These are phyloP conservation scores for Sminthopsis crassicaudata DNA, from an alignment of 2,113 vertebrate species.

Conservation along the genomic window DNA sequence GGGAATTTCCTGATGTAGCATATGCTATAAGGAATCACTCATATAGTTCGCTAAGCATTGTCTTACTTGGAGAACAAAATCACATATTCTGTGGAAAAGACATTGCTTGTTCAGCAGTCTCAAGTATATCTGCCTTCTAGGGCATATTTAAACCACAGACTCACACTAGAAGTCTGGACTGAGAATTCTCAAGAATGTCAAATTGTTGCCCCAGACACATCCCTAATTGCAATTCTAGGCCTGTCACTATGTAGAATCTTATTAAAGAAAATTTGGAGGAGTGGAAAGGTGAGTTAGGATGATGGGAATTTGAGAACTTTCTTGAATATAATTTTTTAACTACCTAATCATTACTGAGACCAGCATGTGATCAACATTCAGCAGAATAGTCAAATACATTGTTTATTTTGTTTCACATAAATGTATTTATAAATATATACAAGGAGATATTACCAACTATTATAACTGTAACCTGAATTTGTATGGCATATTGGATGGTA, in stretches of 20 bases:
- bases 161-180: neutral
- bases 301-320: neutral
- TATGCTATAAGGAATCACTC: neutral
- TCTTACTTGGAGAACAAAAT: neutral
- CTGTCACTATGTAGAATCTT: neutral
- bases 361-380: neutral
- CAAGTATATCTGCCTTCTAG: neutral
- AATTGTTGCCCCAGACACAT: neutral
- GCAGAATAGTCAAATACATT: neutral
- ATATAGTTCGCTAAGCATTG: neutral
- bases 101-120: neutral
- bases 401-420: neutral
- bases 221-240: neutral
- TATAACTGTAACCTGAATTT: neutral
- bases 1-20: neutral
- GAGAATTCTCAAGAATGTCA: neutral
- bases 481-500: neutral
- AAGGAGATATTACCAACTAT: neutral
- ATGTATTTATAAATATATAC: neutral
- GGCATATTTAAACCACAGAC: neutral
- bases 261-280: neutral
- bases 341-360: neutral
- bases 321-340: neutral
- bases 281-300: neutral
- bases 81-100: neutral